Evolutionary conservation across 2,888 invertebrate species (phyloP).

Genomic region (Dryobotodes eremita): DNA sequence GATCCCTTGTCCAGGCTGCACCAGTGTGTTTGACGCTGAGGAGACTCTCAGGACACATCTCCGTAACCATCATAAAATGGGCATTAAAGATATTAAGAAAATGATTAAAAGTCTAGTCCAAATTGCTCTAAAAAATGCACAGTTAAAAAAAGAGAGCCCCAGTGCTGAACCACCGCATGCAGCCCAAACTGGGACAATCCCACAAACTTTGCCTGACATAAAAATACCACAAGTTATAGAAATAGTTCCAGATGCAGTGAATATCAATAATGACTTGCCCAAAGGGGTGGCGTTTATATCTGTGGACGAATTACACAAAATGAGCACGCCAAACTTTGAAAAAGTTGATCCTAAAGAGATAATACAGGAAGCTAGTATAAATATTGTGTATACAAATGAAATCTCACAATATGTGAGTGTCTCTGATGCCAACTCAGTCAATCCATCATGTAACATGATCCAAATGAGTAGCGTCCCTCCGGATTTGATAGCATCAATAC

Average conservation of each 20-base stretch:
- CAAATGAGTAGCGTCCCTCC: conserved; percentile 85
- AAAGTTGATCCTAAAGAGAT: conserved; percentile 88
- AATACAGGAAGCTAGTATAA: conserved; percentile 88
- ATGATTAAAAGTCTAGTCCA: conserved; percentile 90
- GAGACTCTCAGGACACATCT: conserved; percentile 92
- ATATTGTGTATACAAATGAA: conserved; percentile 87
- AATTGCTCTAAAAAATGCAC: conserved; percentile 86
- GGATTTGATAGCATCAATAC: conserved; percentile 86
- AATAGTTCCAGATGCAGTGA: conserved; percentile 83
- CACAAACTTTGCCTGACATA: conserved; percentile 77
- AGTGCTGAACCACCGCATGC: conserved; percentile 65
- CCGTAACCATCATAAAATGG: conserved; percentile 93
- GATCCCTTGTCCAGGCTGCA: conserved; percentile 93
- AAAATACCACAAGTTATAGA: conserved; percentile 88
- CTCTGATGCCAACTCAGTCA: conserved; percentile 74
- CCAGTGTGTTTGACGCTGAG: conserved; percentile 92
- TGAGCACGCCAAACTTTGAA: conserved; percentile 88
- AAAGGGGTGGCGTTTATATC: conserved; percentile 87
- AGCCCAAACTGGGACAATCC: conserved; percentile 48
- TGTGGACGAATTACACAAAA: conserved; percentile 86
- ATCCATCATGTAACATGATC: conserved; percentile 77
- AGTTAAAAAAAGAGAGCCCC: conserved; percentile 83
- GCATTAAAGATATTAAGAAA: conserved; percentile 90
- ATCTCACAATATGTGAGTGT: conserved; percentile 84
- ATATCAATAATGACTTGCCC: conserved; percentile 79